Base-by-base conservation (phyloP, 2,113 vertebrate species). In the Syrmaticus mikado region DNA sequence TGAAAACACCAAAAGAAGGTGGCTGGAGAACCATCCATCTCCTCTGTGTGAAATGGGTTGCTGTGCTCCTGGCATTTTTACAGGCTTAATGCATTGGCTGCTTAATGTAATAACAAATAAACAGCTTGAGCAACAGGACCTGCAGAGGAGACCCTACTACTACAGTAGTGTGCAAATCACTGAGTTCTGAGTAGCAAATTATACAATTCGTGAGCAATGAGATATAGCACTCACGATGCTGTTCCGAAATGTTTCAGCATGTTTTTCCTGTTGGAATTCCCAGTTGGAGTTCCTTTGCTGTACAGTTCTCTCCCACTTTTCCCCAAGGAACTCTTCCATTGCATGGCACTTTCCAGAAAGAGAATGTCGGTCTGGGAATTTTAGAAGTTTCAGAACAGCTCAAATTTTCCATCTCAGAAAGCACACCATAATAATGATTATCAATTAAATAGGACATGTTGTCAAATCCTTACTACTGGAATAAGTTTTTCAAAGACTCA, bases 361-460 rank as follows among this genome's bases (percentile, higher is more conserved):
- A 89, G 66, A 78, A 73, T 27, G 2, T 73, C 60, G 36, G 17
- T 19, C n/a, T 53, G 28, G 12, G 65, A 92, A 77, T 65, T 92
- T 58, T 48, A 53, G 75, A 90, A 73, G 38, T 28, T 87, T 89
- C 45, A 67, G 50, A 91, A 46, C 6, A 70, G 34, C 30, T 92
- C 50, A 36, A 27, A 13, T 7, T 76, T 87, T 82, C 77, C 13
- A 60, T 66, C 74, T 73, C 41, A 40, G 4, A 22, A 80, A 46
- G 4, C 27, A 4, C 6, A 62, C 4, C 2, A 6, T 21, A 13
- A 2, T 27, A 16, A 8, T 53, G 76, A 67, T 55, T 55, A 50
- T 17, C 32, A 70, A 21, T 55, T 73, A 70, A 82, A 74, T 0
- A 0, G 3, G 8, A 30, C 34, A 52, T 46, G 46, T 5, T 1